Evolutionary conservation across 2,888 invertebrate species (phyloP), one percentile per base, ranked within the genome.

Genomic region (Synergus umbraculus): DNA sequence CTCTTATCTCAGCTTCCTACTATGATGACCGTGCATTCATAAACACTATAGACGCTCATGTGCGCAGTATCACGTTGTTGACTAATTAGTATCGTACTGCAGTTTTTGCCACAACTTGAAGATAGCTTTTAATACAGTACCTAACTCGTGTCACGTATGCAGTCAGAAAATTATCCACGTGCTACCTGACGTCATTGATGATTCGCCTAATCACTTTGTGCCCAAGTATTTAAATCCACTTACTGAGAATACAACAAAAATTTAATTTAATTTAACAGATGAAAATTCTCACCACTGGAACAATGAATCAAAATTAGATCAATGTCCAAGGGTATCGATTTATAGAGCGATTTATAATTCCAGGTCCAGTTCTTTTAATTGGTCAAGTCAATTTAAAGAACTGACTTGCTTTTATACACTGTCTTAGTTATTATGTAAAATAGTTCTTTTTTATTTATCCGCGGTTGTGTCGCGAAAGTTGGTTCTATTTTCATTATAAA

Each of bases 1-100:
- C 54, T 73, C 73, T 54, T 73, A 73, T 73, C 73, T 73, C 29
- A 73, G 37, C 54, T 73, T 54, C 54, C 73, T 54, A 49, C 69
- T 37, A n/a, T n/a, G 37, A 73, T 54, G 54, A 41, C 54, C 73
- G 18, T 37, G n/a, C 37, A 5, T 41, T 15, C 54, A 73, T 8
- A 37, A 15, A 60, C 12, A 10, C 4, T 2, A 29, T 12, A 22
- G 4, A 22, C 60, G 4, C 12, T 54, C 37, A 37, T 29, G 54
- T 54, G 12, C n/a, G n/a, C n/a, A 73, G 49, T 54, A 54, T 41
- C 54, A 73, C 54, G 37, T 37, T 29, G 29, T 73, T 54, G 22
- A 73, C n/a, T 54, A 73, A 73, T 73, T 73, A 73, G 41, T 73
- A 37, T 73, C 29, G 15, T 10, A 8, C 7, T 73, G 49, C n/a